Percentiles rank a stretch among this genome's conserved stretches.
phyloP scores from a whole-genome alignment of 2,797 vertebrate species.

The Chromobotia macracanthus region DNA sequence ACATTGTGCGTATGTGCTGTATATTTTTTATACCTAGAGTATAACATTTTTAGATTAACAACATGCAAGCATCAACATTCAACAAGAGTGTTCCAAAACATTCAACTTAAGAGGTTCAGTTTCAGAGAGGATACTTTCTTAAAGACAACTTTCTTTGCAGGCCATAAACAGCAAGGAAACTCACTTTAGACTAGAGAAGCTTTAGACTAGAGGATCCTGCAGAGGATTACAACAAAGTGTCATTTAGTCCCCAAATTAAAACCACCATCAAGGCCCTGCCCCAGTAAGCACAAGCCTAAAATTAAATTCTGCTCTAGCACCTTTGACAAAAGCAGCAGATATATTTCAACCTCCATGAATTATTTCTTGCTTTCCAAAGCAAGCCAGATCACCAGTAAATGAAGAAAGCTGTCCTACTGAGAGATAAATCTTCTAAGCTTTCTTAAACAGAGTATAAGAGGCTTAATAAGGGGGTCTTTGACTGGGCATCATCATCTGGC shows the following conservation, averaged over 20 bases:
- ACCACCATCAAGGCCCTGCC: not conserved
- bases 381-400: not conserved
- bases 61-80: not conserved
- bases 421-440: constrained; percentile 12
- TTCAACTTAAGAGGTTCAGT: not conserved
- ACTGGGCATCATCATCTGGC: not conserved
- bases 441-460: not conserved
- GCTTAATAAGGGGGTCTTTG: not conserved
- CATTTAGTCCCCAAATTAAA: not conserved
- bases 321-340: not conserved
- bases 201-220: not conserved
- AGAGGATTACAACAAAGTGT: not conserved
- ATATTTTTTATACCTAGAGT: no score
- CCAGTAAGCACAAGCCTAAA: not conserved
- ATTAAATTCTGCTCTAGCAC: not conserved
- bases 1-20: no score
- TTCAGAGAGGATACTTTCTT: not conserved
- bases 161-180: not conserved
- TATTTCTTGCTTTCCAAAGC: not conserved
- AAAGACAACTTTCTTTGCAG: not conserved
- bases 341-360: constrained; percentile 10
- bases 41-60: not conserved
- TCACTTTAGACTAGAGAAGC: not conserved
- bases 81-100: not conserved
- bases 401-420: not conserved